Conservation (phyloP, 2,113 vertebrate genomes). For the Malurus cyaneus region DNA sequence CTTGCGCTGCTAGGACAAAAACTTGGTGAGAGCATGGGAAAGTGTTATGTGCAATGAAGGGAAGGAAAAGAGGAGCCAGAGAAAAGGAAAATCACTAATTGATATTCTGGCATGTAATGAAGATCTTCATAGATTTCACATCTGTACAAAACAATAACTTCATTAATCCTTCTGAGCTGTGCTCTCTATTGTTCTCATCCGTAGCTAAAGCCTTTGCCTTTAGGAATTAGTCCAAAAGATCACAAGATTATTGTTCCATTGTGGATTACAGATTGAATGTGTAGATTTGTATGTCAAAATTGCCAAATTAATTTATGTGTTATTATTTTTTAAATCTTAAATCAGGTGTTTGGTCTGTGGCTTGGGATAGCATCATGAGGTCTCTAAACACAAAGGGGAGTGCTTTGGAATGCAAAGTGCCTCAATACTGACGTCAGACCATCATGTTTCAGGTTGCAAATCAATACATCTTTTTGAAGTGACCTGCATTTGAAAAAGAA, state of each 20-base stretch:
- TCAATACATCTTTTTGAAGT: background rate
- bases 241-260: slow-evolving; percentile 8
- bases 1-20: background rate
- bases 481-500: background rate
- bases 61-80: background rate
- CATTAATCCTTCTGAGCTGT: slow-evolving; percentile 19
- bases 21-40: background rate
- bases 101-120: background rate
- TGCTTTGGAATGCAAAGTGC: background rate
- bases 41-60: background rate
- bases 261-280: background rate
- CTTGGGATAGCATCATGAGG: background rate
- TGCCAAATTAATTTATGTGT: background rate
- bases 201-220: background rate
- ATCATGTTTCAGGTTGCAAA: background rate
- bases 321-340: background rate
- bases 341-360: background rate
- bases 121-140: slow-evolving; percentile 22
- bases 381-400: background rate
- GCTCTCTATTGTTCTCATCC: background rate
- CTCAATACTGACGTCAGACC: background rate
- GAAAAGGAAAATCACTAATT: slow-evolving; percentile 9
- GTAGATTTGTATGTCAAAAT: slow-evolving; percentile 23
- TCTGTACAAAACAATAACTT: slow-evolving; percentile 25
- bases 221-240: slow-evolving; percentile 56